Conservation (phyloP, 2,113 vertebrate genomes). For the Austrofundulus limnaeus region DNA sequence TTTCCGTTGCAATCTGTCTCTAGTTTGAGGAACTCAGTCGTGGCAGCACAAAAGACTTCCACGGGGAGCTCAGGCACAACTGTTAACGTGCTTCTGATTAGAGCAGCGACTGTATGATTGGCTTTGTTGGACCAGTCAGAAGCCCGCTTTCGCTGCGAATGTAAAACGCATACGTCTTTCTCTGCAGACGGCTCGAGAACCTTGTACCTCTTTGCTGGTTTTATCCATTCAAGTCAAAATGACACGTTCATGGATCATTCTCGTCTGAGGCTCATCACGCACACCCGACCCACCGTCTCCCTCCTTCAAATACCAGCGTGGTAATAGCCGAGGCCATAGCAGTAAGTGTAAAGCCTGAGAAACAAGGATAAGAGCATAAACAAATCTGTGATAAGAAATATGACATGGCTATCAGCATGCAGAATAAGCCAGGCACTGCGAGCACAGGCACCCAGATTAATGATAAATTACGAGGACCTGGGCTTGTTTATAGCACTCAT, state of each 20-base stretch:
- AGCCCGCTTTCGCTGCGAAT: neutral
- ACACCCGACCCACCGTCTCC: slow-evolving; percentile 15
- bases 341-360: slow-evolving; percentile 72
- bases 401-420: slow-evolving; percentile 83
- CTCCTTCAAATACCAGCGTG: slow-evolving; percentile 50
- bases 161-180: slow-evolving; percentile 4
- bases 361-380: slow-evolving; percentile 83
- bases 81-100: slow-evolving; percentile 36
- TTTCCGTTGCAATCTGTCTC: slow-evolving; percentile 69
- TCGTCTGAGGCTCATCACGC: slow-evolving; percentile 41
- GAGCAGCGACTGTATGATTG: slow-evolving; percentile 7
- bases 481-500: slow-evolving; percentile 81
- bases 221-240: slow-evolving; percentile 44
- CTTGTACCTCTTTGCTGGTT: neutral
- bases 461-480: slow-evolving; percentile 83
- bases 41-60: slow-evolving; percentile 44
- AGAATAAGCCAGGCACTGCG: slow-evolving; percentile 76
- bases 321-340: slow-evolving; percentile 66
- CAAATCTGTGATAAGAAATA: slow-evolving; percentile 84
- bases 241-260: slow-evolving; percentile 53
- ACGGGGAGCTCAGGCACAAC: slow-evolving; percentile 34
- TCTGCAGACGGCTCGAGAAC: neutral
- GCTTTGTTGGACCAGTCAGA: slow-evolving; percentile 17
- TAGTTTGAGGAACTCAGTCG: slow-evolving; percentile 52
- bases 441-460: slow-evolving; percentile 79